Evolutionary conservation across 2,888 invertebrate genomes (phyloP).

Genomic region (Callinectes sapidus): DNA sequence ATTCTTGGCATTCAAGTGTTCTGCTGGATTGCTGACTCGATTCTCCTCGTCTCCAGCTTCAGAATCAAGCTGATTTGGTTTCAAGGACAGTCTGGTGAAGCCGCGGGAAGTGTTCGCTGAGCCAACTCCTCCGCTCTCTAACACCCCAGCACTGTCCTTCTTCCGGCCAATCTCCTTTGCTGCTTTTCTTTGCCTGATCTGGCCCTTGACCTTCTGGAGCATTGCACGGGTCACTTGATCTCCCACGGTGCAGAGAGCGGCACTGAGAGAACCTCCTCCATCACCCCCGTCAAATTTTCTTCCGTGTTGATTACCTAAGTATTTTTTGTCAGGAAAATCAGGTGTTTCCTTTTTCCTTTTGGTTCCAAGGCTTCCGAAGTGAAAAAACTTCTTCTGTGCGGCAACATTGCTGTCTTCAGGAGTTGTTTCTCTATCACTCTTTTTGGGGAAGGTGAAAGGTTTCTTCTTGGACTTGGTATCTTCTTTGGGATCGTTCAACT

Average conservation of each 20-base stretch:
- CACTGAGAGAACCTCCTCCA: constrained; percentile 39
- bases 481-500: background rate
- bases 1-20: background rate
- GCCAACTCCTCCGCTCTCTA: background rate
- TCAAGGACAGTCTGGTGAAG: background rate
- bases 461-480: constrained; percentile 50
- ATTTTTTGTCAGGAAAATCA: constrained; percentile 47
- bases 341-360: constrained; percentile 70
- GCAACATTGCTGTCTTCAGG: constrained; percentile 48
- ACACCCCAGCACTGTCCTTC: background rate
- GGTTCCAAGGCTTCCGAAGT: constrained; percentile 70
- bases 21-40: background rate
- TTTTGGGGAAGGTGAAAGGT: constrained; percentile 53
- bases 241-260: constrained; percentile 45
- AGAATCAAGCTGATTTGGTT: background rate
- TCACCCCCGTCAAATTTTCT: constrained; percentile 54
- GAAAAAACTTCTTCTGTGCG: constrained; percentile 71
- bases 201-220: background rate
- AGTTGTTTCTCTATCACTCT: constrained; percentile 46
- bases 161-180: background rate
- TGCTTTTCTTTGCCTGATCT: background rate
- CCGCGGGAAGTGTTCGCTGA: background rate
- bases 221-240: background rate
- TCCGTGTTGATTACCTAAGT: background rate
- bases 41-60: background rate